phyloP scores from a whole-genome alignment of 2,888 invertebrate species.

The Adela reaumurella region DNA sequence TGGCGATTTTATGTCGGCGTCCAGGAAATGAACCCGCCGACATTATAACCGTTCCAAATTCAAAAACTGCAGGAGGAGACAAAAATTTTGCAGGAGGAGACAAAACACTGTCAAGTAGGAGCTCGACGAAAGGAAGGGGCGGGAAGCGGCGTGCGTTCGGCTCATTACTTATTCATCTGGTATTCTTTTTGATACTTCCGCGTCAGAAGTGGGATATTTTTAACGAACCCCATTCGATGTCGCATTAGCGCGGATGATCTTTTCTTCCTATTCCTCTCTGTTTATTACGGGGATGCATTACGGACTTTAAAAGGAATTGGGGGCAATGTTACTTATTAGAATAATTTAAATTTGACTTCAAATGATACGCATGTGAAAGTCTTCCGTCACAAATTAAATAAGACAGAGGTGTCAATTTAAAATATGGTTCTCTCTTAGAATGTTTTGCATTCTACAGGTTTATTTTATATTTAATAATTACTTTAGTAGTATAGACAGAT shows the following conservation, averaged over 20 bases:
- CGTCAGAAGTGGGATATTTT: neutral
- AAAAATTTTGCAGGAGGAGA: neutral
- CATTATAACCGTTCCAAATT: conserved; percentile 10
- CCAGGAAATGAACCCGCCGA: conserved; percentile 9
- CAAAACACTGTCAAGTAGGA: neutral
- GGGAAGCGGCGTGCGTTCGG: neutral
- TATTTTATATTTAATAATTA: too few species aligned
- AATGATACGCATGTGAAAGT: too few species aligned
- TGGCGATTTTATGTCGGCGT: conserved; percentile 7
- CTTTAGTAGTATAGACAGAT: too few species aligned
- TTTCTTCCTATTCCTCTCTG: neutral
- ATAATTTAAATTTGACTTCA: too few species aligned
- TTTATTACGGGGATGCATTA: neutral
- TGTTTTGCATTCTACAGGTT: too few species aligned
- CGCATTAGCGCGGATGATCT: neutral
- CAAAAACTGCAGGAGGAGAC: neutral
- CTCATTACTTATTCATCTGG: conserved; percentile 27
- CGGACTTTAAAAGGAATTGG: neutral
- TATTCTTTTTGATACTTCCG: neutral
- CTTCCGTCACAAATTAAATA: too few species aligned
- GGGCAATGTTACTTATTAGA: neutral
- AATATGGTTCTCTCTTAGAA: too few species aligned
- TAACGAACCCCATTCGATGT: neutral
- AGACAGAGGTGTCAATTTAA: too few species aligned
- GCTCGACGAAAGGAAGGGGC: neutral